Evolutionary conservation across 2,113 vertebrate species (phyloP).

Genomic region (Myotis brandtii): DNA sequence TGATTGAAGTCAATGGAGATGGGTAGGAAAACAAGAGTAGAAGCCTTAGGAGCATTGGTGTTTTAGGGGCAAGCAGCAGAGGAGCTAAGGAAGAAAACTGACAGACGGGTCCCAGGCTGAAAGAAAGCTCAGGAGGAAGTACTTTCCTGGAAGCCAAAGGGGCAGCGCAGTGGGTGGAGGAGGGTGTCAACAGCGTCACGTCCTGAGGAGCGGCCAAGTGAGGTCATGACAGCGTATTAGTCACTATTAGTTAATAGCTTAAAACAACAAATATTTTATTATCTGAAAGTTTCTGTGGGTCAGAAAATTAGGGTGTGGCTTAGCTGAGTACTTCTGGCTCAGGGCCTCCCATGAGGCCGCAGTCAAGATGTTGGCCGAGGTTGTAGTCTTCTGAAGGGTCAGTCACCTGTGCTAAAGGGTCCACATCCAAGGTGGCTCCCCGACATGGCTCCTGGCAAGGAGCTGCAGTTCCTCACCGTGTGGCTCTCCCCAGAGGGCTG

Average conservation of each 20-base stretch:
- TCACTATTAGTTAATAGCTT: background rate
- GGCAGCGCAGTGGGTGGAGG: background rate
- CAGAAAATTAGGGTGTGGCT: background rate
- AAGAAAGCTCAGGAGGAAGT: background rate
- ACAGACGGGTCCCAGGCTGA: background rate
- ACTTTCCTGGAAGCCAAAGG: background rate
- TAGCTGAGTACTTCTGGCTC: background rate
- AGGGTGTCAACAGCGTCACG: background rate
- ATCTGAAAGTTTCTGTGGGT: background rate
- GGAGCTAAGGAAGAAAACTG: background rate
- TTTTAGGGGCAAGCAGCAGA: background rate
- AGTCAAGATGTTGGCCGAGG: background rate
- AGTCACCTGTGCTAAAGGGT: background rate
- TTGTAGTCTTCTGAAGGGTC: background rate
- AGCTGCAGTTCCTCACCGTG: background rate
- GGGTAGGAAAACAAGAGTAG: background rate
- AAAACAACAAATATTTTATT: constrained; percentile 19
- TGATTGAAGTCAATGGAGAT: background rate
- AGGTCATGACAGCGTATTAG: background rate
- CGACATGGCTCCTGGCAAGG: background rate
- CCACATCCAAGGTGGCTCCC: background rate
- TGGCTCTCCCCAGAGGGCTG: background rate
- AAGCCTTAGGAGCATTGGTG: background rate
- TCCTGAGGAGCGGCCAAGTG: background rate
- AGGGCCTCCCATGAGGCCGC: background rate